These are phyloP conservation scores for Gambelia wislizenii DNA, from an alignment of 2,797 vertebrate species.

Conservation along the genomic window DNA sequence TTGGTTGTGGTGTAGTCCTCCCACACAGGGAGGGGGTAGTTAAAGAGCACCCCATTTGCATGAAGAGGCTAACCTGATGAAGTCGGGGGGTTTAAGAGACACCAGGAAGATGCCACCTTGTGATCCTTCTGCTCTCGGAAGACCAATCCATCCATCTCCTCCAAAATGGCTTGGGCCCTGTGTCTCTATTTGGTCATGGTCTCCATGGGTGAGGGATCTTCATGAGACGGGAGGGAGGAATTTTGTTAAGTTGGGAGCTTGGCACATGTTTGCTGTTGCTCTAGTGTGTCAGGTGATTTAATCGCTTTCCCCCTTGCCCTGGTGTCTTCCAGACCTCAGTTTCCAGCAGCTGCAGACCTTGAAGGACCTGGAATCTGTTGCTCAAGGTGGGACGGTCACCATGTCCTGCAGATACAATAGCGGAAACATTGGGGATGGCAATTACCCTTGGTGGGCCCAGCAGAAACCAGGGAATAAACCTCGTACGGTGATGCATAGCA, in stretches of 20 bases:
- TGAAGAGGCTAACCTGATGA: neutral
- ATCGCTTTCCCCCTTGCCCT: neutral
- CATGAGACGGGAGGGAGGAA: neutral
- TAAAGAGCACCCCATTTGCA: conserved; percentile 2
- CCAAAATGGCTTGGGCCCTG: neutral
- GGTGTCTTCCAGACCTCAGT: conserved; percentile 9
- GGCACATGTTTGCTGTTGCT: neutral
- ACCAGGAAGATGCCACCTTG: too few relatives aligned
- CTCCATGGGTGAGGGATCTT: neutral
- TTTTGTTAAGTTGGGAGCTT: neutral
- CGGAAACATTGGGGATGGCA: neutral
- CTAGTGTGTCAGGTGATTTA: neutral
- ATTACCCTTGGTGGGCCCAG: conserved; percentile 16
- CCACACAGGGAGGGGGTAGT: fast-evolving
- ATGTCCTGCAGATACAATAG: neutral
- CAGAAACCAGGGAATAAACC: neutral
- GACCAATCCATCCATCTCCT: neutral
- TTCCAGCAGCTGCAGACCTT: conserved; percentile 1
- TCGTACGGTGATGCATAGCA: neutral
- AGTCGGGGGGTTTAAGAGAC: neutral
- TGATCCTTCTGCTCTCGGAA: neutral
- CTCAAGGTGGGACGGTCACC: neutral
- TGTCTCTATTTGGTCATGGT: neutral
- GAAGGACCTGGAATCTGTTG: conserved; percentile 1
- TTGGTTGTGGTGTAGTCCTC: neutral